Conservation (phyloP, 2,888 invertebrate genomes). For the Epinotia brunnichana region DNA sequence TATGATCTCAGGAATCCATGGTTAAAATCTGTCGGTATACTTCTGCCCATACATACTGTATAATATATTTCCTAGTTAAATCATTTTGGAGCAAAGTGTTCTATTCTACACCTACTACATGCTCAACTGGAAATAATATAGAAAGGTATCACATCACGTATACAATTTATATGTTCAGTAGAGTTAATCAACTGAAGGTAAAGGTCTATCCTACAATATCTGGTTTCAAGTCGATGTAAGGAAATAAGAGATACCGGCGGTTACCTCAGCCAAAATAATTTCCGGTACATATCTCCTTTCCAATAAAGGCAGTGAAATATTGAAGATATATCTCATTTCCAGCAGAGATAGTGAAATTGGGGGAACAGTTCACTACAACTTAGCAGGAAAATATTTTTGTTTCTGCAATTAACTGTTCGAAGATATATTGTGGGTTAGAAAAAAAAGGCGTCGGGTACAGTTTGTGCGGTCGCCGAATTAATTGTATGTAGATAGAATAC, state of each 20-base stretch:
- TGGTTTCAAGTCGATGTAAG: not conserved
- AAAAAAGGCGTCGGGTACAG: not conserved
- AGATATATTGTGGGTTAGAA: not conserved
- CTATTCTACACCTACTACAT: not conserved
- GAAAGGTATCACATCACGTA: too few species aligned
- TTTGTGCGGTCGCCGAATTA: too few species aligned
- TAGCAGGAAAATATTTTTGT: not conserved
- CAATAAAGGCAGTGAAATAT: constrained; percentile 16
- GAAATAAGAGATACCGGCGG: constrained; percentile 9
- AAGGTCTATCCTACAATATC: constrained; percentile 1
- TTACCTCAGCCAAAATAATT: constrained; percentile 7
- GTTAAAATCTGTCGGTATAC: too few species aligned
- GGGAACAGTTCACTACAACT: not conserved
- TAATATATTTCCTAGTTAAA: not conserved
- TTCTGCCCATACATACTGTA: too few species aligned
- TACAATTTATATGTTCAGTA: not conserved
- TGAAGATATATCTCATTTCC: constrained; percentile 16
- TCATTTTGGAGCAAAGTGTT: not conserved
- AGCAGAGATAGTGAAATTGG: not conserved
- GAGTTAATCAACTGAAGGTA: not conserved
- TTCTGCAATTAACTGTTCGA: not conserved
- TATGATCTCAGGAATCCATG: too few species aligned
- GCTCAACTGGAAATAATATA: not conserved
- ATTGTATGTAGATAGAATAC: too few species aligned
- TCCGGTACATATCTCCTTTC: constrained; percentile 1